These are phyloP conservation scores for Brachylomia viminalis DNA, from an alignment of 2,888 invertebrate species.

Conservation along the genomic window DNA sequence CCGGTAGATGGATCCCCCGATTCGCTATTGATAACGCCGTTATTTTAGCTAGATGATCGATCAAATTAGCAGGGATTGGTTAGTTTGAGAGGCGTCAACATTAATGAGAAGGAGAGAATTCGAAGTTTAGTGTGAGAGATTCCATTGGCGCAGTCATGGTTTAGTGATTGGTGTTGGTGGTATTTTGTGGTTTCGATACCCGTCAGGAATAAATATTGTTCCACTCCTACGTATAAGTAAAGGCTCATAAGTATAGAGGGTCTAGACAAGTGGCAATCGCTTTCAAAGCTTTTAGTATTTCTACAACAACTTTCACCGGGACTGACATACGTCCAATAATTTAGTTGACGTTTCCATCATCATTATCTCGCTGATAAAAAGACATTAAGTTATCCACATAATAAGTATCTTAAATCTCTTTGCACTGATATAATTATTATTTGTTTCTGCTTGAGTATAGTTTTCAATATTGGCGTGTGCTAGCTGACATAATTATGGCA, in stretches of 20 bases:
- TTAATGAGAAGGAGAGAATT: no score
- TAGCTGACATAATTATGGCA: no score
- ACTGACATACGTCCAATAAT: neutral
- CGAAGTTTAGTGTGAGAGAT: neutral
- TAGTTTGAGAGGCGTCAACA: neutral
- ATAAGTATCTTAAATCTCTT: no score
- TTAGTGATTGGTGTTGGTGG: neutral
- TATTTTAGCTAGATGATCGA: slow-evolving; percentile 27
- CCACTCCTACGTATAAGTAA: neutral
- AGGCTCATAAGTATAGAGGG: no score
- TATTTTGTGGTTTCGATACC: neutral
- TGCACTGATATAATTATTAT: no score
- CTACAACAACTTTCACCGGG: neutral
- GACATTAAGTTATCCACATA: no score
- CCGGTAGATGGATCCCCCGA: slow-evolving; percentile 10
- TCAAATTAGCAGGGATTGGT: slow-evolving; percentile 21
- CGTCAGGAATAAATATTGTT: neutral
- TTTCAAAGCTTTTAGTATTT: neutral
- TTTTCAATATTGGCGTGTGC: no score
- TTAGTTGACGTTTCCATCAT: no score
- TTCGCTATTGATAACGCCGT: slow-evolving; percentile 12
- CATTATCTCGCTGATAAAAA: no score
- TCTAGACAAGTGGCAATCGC: neutral
- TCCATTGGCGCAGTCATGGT: neutral
- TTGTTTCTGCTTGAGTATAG: no score